These are phyloP conservation scores for Prosapia bicincta DNA, from an alignment of 2,888 invertebrate species.

Conservation along the genomic window DNA sequence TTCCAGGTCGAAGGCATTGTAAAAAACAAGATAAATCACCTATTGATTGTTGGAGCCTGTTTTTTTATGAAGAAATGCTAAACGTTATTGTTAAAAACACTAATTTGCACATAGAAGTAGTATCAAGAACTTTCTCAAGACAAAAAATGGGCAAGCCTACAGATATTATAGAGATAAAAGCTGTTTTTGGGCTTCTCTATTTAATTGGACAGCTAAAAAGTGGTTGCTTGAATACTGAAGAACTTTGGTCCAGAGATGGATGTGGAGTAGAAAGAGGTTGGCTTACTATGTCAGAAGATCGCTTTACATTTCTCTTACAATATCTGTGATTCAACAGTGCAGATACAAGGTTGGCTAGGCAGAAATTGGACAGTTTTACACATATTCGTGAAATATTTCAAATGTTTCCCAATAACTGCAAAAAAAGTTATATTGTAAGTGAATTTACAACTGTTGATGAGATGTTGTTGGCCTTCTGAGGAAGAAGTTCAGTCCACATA, in stretches of 20 bases:
- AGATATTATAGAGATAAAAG: not conserved
- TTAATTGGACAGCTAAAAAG: not conserved
- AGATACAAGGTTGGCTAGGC: constrained; percentile 15
- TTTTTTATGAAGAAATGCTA: not conserved
- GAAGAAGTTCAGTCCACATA: constrained; percentile 12
- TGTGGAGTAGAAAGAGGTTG: too few species aligned
- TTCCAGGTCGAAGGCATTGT: not conserved
- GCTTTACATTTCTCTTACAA: constrained; percentile 7
- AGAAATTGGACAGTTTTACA: constrained; percentile 6
- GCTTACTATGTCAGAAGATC: too few species aligned
- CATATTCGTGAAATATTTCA: constrained; percentile 22
- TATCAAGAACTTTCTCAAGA: too few species aligned
- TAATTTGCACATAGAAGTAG: not conserved
- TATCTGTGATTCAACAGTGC: constrained; percentile 13
- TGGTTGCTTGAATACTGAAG: too few species aligned
- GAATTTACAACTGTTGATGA: too few species aligned
- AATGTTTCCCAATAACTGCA: constrained; percentile 5
- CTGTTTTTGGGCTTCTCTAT: constrained; percentile 1
- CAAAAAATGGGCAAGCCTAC: not conserved
- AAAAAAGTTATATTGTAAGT: too few species aligned
- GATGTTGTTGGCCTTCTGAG: constrained; percentile 13
- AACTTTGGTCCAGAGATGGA: too few species aligned
- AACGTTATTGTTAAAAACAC: not conserved
- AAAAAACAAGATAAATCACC: not conserved
- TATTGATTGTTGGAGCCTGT: not conserved